These are phyloP conservation scores for Pollenia angustigena DNA, from an alignment of 2,888 invertebrate genomes.

Conservation along the genomic window DNA sequence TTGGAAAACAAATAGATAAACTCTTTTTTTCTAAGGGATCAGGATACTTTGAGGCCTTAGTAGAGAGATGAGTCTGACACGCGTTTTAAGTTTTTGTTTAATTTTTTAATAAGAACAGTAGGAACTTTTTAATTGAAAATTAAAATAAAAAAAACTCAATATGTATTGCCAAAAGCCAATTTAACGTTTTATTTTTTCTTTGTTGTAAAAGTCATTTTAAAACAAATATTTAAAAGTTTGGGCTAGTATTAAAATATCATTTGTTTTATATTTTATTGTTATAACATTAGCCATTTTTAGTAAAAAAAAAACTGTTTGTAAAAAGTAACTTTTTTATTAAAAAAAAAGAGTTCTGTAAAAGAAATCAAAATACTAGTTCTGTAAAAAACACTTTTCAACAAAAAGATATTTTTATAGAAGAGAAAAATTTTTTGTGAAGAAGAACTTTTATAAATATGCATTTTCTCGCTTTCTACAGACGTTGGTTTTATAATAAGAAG, in stretches of 20 bases:
- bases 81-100: slow-evolving; percentile 57
- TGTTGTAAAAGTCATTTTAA: neutral
- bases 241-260: slow-evolving; percentile 20
- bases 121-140: slow-evolving; percentile 30
- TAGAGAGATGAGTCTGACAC: slow-evolving; percentile 60
- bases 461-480: no score
- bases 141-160: neutral
- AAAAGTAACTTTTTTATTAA: no score
- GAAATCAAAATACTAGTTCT: no score
- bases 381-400: no score
- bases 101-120: slow-evolving; percentile 20
- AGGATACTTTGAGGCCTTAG: slow-evolving; percentile 11
- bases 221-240: neutral
- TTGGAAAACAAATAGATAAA: slow-evolving; percentile 33
- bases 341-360: no score
- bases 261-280: slow-evolving; percentile 18
- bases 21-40: neutral
- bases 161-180: slow-evolving; percentile 11
- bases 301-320: no score
- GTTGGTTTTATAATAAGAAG: no score
- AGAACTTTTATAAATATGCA: no score
- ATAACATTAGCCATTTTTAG: neutral
- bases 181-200: slow-evolving; percentile 3
- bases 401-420: no score
- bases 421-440: no score